These are phyloP conservation scores for Chrysogorgia sp. DNA, from an alignment of 92 coral and sea anemone species.

Conservation along the genomic window DNA sequence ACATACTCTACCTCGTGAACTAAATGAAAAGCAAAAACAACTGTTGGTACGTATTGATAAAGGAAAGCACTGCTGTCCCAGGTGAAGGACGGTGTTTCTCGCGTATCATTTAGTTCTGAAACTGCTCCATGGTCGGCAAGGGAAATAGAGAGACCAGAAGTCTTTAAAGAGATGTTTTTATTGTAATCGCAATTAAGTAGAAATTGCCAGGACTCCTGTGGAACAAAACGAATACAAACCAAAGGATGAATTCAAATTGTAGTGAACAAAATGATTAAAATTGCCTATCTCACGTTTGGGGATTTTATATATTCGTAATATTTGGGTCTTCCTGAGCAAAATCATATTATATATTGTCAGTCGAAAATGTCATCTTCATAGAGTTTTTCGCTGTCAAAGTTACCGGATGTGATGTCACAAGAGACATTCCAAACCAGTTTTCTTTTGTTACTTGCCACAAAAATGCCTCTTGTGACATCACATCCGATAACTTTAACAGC, in stretches of 20 bases:
- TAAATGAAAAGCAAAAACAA: slow-evolving; percentile 86
- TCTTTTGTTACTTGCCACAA: no score
- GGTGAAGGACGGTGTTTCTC: slow-evolving; percentile 25
- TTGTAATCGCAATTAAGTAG: slow-evolving; percentile 3
- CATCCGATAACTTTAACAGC: no score
- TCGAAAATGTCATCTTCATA: no score
- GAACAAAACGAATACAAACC: background rate
- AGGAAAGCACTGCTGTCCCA: slow-evolving; percentile 69
- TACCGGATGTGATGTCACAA: no score
- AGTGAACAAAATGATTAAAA: background rate
- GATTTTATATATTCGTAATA: no score
- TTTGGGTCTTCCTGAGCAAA: no score
- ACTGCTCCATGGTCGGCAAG: background rate
- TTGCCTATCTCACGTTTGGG: no score
- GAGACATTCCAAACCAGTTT: no score
- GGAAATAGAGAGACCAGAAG: slow-evolving; percentile 7
- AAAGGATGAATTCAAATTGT: background rate
- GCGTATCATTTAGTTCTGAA: background rate
- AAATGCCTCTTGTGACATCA: no score
- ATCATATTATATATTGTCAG: no score
- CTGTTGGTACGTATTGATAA: slow-evolving; percentile 66
- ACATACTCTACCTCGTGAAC: slow-evolving; percentile 76
- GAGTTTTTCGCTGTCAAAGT: no score
- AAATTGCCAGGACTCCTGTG: slow-evolving; percentile 30
- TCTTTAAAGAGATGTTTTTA: background rate